Base-by-base conservation (phyloP, 2,888 invertebrate species). In the Ypsolopha scabrella region DNA sequence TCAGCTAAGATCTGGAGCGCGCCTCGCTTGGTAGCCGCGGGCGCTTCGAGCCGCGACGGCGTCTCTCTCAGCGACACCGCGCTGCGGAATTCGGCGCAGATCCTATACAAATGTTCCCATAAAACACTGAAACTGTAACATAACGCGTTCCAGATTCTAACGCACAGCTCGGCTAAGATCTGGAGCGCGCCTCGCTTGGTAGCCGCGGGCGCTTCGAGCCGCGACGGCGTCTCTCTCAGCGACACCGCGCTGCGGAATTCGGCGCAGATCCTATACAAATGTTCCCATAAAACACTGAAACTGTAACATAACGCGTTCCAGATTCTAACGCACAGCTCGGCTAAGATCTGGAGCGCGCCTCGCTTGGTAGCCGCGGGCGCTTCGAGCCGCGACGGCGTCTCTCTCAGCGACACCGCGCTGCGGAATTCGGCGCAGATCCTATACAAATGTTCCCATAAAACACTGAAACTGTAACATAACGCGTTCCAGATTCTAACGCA, bases 111-210 rank as follows among this genome's bases (percentile, higher is more conserved):
- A 94, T 96, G 91, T 95, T n/a, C n/a, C n/a, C n/a, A n/a, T n/a
- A n/a, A n/a, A n/a, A n/a, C n/a, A 96, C 80, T 98, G 98, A 75
- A 98, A 98, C 75, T 96, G 97, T 76, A 94, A 97, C 71, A n/a
- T n/a, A 97, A n/a, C n/a, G n/a, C n/a, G n/a, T n/a, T n/a, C n/a
- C n/a, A n/a, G n/a, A n/a, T n/a, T n/a, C n/a, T n/a, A n/a, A n/a
- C n/a, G n/a, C n/a, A n/a, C n/a, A n/a, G n/a, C n/a, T n/a, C n/a
- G n/a, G n/a, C n/a, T n/a, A n/a, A n/a, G n/a, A n/a, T n/a, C n/a
- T n/a, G n/a, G n/a, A n/a, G n/a, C n/a, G n/a, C n/a, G n/a, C n/a
- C n/a, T n/a, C n/a, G n/a, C n/a, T n/a, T n/a, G n/a, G n/a, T n/a
- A n/a, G n/a, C n/a, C n/a, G n/a, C n/a, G 37, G 37, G 37, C 9